phyloP scores from a whole-genome alignment of 2,113 vertebrate genomes.

The Panthera uncia region DNA sequence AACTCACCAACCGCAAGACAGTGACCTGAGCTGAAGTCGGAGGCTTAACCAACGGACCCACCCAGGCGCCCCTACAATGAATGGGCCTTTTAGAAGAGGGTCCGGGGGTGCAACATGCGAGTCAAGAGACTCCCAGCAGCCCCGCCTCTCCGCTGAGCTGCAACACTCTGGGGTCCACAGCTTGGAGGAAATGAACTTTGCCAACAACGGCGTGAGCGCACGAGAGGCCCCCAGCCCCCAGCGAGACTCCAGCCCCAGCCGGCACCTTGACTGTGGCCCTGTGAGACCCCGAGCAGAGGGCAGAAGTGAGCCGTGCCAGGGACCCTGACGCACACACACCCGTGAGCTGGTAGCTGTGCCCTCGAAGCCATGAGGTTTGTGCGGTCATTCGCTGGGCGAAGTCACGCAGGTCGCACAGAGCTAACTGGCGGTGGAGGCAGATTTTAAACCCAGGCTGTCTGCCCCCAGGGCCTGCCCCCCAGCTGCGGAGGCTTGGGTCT shows the following conservation, averaged over 20 bases:
- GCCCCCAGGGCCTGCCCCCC: background rate
- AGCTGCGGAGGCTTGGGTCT: background rate
- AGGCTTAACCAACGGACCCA: too few species aligned
- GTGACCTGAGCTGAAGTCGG: too few species aligned
- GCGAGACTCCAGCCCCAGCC: background rate
- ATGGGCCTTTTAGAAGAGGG: background rate
- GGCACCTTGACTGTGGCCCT: background rate
- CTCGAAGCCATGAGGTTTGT: background rate
- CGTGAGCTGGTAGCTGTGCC: background rate
- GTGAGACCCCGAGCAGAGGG: background rate
- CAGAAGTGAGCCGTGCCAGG: background rate
- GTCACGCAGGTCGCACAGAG: background rate
- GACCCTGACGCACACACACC: background rate
- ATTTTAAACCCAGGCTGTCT: background rate
- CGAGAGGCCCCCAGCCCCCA: background rate
- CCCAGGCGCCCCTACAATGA: too few species aligned
- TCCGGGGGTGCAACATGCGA: background rate
- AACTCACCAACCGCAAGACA: too few species aligned
- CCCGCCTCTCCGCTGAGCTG: background rate
- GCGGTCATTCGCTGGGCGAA: too few species aligned
- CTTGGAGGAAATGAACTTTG: background rate
- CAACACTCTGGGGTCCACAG: background rate
- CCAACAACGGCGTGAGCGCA: background rate
- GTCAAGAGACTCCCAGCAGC: background rate
- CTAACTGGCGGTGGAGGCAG: background rate